Percentiles rank a stretch among this genome's conserved stretches.
Evolutionary conservation across 2,888 invertebrate species (phyloP).

Genomic region (Andrena fulva): DNA sequence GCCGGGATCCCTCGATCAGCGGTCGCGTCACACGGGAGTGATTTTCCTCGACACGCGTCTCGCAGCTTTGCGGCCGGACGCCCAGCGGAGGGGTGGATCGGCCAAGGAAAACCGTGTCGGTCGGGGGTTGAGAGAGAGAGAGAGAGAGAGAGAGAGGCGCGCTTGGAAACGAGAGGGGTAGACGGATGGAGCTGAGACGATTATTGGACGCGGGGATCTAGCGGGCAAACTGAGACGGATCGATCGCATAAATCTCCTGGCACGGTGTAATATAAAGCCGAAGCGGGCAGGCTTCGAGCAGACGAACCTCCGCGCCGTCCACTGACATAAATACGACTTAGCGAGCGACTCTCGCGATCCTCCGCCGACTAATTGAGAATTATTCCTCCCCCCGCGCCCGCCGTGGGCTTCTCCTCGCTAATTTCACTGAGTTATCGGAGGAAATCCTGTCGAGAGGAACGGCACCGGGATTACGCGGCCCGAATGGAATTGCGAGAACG

Average conservation of each 20-base stretch:
- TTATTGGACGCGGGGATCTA: conserved; percentile 64
- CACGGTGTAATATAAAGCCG: conserved; percentile 81
- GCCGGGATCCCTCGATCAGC: conserved; percentile 53
- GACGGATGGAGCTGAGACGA: conserved; percentile 49
- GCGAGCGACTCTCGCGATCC: conserved; percentile 62
- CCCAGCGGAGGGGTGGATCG: conserved; percentile 14
- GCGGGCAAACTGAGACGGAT: conserved; percentile 83
- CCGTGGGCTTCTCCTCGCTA: conserved; percentile 58
- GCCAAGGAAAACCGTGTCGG: not conserved
- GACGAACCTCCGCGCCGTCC: conserved; percentile 50
- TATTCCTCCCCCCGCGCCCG: conserved; percentile 74
- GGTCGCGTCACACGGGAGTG: conserved; percentile 57
- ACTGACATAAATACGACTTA: conserved; percentile 84
- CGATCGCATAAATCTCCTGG: conserved; percentile 82
- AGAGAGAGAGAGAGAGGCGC: not conserved
- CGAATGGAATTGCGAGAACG: conserved; percentile 34
- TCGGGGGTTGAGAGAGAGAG: not conserved
- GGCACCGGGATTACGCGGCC: conserved; percentile 39
- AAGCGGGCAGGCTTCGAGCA: conserved; percentile 21
- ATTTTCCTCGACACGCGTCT: conserved; percentile 61
- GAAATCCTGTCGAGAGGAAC: conserved; percentile 60
- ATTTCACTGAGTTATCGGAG: conserved; percentile 68
- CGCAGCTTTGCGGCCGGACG: conserved; percentile 41
- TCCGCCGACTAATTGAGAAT: conserved; percentile 83
- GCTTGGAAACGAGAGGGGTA: conserved; percentile 32